These are phyloP conservation scores for Apocrypta bakeri DNA, from an alignment of 1,140 invertebrate species.

Conservation along the genomic window DNA sequence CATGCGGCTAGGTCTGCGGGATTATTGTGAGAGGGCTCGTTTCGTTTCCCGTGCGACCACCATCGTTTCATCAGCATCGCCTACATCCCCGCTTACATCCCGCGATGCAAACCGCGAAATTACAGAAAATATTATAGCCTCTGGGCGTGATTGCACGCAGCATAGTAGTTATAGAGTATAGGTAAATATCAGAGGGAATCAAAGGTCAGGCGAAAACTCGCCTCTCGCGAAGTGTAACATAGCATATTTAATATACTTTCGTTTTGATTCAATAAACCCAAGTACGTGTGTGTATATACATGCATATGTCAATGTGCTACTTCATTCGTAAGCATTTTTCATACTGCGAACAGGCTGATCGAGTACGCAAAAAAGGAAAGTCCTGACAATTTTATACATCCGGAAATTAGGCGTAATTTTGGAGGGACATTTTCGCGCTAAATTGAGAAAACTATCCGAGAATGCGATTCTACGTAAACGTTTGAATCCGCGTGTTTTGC, in stretches of 20 bases:
- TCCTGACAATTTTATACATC: not conserved
- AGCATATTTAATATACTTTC: no score
- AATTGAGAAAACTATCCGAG: not conserved
- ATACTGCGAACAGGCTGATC: no score
- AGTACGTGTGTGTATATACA: no score
- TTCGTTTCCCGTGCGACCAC: conserved; percentile 2
- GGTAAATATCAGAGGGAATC: not conserved
- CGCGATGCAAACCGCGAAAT: conserved; percentile 38
- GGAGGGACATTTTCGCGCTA: not conserved
- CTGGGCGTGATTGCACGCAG: not conserved
- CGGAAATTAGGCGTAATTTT: not conserved
- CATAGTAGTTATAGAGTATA: not conserved
- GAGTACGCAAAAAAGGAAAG: not conserved
- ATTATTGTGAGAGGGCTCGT: conserved; percentile 15
- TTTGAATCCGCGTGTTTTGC: not conserved
- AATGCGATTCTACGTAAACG: not conserved
- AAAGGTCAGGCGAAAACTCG: conserved; percentile 5
- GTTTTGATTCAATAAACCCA: no score
- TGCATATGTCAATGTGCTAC: no score
- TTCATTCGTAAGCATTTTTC: no score
- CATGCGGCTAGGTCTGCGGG: not conserved
- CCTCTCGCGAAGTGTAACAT: no score
- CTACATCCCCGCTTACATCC: conserved; percentile 5
- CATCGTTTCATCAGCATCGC: conserved; percentile 44
- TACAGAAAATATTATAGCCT: conserved; percentile 26